Evolutionary conservation across 2,797 vertebrate species (phyloP).

Genomic region (Silurus aristotelis): DNA sequence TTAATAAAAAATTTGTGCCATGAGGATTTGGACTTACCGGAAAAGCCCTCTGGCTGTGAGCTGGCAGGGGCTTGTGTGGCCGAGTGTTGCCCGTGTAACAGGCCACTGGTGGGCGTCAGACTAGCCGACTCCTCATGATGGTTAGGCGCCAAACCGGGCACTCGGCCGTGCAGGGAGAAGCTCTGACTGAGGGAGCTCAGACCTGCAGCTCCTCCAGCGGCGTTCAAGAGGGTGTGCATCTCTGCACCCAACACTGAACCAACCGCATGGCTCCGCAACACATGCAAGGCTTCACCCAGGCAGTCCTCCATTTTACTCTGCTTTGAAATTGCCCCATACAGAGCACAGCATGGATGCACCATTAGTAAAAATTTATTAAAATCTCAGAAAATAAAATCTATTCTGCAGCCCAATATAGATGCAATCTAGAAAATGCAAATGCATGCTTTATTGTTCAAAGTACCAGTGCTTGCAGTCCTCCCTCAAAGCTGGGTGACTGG

Average conservation of each 20-base stretch:
- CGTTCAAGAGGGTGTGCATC: constrained; percentile 81
- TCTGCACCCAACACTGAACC: constrained; percentile 73
- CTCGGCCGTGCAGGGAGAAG: constrained; percentile 78
- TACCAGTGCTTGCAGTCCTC: constrained; percentile 86
- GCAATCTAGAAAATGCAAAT: background rate
- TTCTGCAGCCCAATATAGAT: background rate
- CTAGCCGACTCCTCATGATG: constrained; percentile 81
- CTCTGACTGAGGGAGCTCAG: constrained; percentile 79
- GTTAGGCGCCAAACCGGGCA: constrained; percentile 80
- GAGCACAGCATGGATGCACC: background rate
- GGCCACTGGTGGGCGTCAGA: constrained; percentile 73
- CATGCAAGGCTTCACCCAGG: constrained; percentile 94
- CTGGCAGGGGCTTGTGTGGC: constrained; percentile 75
- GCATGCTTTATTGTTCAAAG: constrained; percentile 50
- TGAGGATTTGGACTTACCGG: constrained; percentile 59
- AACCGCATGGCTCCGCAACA: constrained; percentile 89
- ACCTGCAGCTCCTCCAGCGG: constrained; percentile 52
- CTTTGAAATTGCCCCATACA: constrained; percentile 31
- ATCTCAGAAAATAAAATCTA: background rate
- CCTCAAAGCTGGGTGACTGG: constrained; percentile 90
- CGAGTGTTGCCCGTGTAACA: constrained; percentile 81
- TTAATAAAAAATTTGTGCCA: background rate
- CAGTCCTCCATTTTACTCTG: constrained; percentile 93
- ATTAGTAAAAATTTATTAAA: background rate
- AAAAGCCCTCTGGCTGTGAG: constrained; percentile 70